These are phyloP conservation scores for Mesaphorura yosii DNA, from an alignment of 1,140 invertebrate genomes.

Conservation along the genomic window DNA sequence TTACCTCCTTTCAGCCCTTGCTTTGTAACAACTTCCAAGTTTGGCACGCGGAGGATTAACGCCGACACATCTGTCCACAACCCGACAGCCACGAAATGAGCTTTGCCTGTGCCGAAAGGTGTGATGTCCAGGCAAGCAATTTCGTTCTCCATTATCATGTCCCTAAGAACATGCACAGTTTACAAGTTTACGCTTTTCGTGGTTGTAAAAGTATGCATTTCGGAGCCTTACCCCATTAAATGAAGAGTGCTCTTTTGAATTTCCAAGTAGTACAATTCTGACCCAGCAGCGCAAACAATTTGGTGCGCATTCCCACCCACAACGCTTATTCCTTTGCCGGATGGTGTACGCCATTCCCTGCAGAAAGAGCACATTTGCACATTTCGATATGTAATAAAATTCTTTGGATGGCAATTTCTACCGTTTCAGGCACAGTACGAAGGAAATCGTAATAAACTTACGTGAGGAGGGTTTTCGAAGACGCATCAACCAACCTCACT, in stretches of 20 bases:
- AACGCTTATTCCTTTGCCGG: slow-evolving; percentile 68
- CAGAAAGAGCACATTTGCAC: too few relatives aligned
- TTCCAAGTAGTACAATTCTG: slow-evolving; percentile 77
- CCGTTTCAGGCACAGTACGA: too few relatives aligned
- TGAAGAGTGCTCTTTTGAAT: slow-evolving; percentile 55
- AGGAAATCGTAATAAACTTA: slow-evolving; percentile 17
- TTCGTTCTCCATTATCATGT: slow-evolving; percentile 71
- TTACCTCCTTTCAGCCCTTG: slow-evolving; percentile 75
- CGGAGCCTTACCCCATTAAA: slow-evolving; percentile 45
- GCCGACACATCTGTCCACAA: slow-evolving; percentile 97
- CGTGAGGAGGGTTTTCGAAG: slow-evolving; percentile 51
- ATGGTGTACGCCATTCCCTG: slow-evolving; percentile 64
- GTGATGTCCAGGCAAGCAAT: slow-evolving; percentile 93
- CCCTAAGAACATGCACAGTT: slow-evolving; percentile 36
- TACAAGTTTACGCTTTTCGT: neutral
- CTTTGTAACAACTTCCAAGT: slow-evolving; percentile 62
- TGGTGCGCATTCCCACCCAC: slow-evolving; percentile 74
- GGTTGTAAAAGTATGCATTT: slow-evolving; percentile 6
- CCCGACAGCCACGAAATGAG: slow-evolving; percentile 76
- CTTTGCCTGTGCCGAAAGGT: slow-evolving; percentile 52
- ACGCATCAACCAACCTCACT: slow-evolving; percentile 53
- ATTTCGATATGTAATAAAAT: too few relatives aligned
- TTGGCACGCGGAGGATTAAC: slow-evolving; percentile 64
- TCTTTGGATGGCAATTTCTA: too few relatives aligned
- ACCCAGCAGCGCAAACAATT: slow-evolving; percentile 77